These are phyloP conservation scores for Aricia agestis DNA, from an alignment of 1,140 invertebrate species.

Conservation along the genomic window DNA sequence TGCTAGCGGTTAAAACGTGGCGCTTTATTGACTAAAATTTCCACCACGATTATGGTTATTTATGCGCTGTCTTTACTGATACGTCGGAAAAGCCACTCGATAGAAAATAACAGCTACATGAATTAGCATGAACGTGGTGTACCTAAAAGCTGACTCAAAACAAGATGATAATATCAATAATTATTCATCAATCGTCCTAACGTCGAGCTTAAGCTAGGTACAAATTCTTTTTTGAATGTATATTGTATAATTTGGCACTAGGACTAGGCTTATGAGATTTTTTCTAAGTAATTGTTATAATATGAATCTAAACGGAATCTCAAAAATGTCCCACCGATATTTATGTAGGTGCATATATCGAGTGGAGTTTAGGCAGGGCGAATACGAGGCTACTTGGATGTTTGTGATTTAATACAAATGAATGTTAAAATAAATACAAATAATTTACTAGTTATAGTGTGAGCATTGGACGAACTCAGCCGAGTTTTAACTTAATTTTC, in stretches of 20 bases:
- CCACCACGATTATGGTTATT: too few species aligned
- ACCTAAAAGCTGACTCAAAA: too few species aligned
- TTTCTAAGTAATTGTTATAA: background rate
- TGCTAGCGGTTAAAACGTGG: too few species aligned
- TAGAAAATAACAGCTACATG: too few species aligned
- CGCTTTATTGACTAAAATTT: too few species aligned
- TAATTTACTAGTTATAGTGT: background rate
- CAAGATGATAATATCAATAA: background rate
- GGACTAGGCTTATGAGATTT: background rate
- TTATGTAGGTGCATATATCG: conserved; percentile 4
- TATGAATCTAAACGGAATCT: background rate
- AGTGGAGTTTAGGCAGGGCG: background rate
- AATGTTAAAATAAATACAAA: background rate
- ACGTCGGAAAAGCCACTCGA: too few species aligned
- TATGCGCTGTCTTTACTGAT: too few species aligned
- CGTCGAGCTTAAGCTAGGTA: background rate
- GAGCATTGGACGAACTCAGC: background rate
- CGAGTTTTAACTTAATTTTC: background rate
- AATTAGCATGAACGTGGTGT: too few species aligned
- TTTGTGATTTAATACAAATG: background rate
- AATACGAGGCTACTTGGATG: background rate
- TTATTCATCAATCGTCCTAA: background rate
- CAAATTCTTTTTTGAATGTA: background rate
- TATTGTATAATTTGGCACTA: conserved; percentile 4
- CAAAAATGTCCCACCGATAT: conserved; percentile 12